Evolutionary conservation across 2,888 invertebrate genomes (phyloP).

Genomic region (Perdita meconis): DNA sequence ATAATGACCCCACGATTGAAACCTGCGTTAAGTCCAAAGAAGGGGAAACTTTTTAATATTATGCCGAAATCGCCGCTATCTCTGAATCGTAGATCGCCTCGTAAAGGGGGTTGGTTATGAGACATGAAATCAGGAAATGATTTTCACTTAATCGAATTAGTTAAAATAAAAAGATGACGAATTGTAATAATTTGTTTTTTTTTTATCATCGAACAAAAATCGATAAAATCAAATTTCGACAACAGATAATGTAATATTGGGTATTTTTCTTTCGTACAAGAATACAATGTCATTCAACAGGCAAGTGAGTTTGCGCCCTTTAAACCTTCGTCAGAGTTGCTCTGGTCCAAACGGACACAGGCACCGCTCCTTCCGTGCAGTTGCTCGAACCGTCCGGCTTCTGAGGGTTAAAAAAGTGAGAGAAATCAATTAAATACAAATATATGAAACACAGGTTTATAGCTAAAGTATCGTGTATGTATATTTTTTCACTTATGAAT

Average conservation of each 20-base stretch:
- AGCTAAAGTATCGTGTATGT: constrained; percentile 51
- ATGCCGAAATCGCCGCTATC: constrained; percentile 71
- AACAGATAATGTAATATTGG: not conserved
- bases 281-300: constrained; percentile 9
- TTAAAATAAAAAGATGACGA: not conserved
- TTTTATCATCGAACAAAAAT: not conserved
- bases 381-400: too few species aligned
- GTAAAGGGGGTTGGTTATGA: constrained; percentile 73
- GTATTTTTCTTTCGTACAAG: constrained; percentile 9
- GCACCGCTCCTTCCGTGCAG: too few species aligned
- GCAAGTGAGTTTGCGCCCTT: too few species aligned
- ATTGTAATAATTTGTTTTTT: not conserved
- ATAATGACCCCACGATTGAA: constrained; percentile 56
- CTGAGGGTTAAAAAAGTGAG: too few species aligned
- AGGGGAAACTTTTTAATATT: constrained; percentile 62
- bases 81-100: constrained; percentile 46
- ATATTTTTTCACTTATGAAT: constrained; percentile 51
- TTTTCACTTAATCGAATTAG: not conserved
- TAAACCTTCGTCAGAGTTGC: too few species aligned
- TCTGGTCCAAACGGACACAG: too few species aligned
- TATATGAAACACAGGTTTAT: constrained; percentile 38
- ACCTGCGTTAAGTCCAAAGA: constrained; percentile 60
- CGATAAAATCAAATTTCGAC: not conserved
- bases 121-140: not conserved
- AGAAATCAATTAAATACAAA: constrained; percentile 22